These are phyloP conservation scores for Trochalopteron elliotii DNA, from an alignment of 2,113 vertebrate species.

Conservation along the genomic window DNA sequence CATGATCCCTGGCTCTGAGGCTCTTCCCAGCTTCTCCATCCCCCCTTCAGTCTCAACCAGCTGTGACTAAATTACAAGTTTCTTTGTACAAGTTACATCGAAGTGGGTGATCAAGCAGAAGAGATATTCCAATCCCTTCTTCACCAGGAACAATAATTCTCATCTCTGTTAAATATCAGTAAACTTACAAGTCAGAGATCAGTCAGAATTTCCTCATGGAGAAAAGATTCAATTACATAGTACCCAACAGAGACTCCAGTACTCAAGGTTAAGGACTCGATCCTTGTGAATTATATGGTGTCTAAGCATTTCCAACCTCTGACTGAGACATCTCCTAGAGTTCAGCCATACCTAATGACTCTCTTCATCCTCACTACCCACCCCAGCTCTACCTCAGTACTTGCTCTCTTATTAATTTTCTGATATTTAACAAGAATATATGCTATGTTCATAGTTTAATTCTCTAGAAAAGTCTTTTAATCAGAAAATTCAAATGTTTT, in stretches of 20 bases:
- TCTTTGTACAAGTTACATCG: fast-evolving
- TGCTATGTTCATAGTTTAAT: not conserved
- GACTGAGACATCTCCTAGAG: not conserved
- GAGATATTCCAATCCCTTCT: not conserved
- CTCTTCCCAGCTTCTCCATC: not conserved
- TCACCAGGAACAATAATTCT: not conserved
- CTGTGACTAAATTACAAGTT: not conserved
- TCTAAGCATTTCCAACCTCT: not conserved
- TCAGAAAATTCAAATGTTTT: not conserved
- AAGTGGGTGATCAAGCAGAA: not conserved
- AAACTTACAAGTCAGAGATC: not conserved
- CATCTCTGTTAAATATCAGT: not conserved
- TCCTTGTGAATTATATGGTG: not conserved
- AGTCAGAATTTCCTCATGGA: not conserved
- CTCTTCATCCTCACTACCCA: not conserved
- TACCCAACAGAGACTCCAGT: not conserved
- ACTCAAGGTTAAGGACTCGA: not conserved
- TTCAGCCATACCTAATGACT: not conserved
- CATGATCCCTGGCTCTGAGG: fast-evolving
- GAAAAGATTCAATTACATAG: not conserved
- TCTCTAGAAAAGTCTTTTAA: not conserved
- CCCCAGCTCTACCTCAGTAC: not conserved
- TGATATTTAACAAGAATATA: not conserved
- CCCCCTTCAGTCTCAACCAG: not conserved
- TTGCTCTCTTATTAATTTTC: not conserved